phyloP scores from a whole-genome alignment of 2,888 invertebrate species.

The Clivina fossor region DNA sequence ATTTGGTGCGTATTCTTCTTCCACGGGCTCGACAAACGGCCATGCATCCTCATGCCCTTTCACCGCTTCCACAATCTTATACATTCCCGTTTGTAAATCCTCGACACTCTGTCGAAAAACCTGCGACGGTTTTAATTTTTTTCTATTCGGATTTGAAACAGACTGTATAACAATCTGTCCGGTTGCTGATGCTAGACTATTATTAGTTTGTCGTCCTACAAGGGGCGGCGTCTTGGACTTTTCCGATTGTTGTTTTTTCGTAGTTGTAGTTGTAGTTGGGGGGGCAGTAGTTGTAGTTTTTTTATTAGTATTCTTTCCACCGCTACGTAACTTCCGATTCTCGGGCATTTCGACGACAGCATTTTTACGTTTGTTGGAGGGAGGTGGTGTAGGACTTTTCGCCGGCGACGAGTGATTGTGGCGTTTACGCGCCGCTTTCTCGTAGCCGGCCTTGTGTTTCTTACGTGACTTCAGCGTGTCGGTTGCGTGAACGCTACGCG shows the following conservation, averaged over 20 bases:
- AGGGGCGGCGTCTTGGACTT: no score
- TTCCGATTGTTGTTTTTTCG: no score
- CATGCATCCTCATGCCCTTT: constrained; percentile 90
- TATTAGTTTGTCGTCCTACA: constrained; percentile 80
- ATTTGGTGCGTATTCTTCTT: constrained; percentile 89
- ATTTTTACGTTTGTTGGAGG: constrained; percentile 40
- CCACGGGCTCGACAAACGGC: constrained; percentile 92
- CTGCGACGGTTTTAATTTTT: constrained; percentile 68
- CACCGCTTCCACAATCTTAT: constrained; percentile 85
- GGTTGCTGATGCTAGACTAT: constrained; percentile 80
- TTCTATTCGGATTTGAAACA: constrained; percentile 50
- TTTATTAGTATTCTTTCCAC: constrained; percentile 47
- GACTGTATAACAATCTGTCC: constrained; percentile 78
- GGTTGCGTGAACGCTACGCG: no score
- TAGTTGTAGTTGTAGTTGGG: constrained; percentile 25
- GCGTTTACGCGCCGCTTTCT: constrained; percentile 38
- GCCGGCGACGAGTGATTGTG: constrained; percentile 22
- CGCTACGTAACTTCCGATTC: constrained; percentile 31
- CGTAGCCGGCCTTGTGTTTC: constrained; percentile 27
- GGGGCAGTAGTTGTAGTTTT: constrained; percentile 5
- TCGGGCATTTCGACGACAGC: constrained; percentile 30
- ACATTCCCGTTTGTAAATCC: constrained; percentile 86
- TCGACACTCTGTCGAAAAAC: constrained; percentile 81
- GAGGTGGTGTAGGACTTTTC: constrained; percentile 1
- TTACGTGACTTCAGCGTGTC: constrained; percentile 23